Percentiles rank a stretch among this genome's conserved stretches.
Conservation (phyloP, 30 jellyfish, hydroid and myxozoan genomes). For the Nemopilema nomurai region DNA sequence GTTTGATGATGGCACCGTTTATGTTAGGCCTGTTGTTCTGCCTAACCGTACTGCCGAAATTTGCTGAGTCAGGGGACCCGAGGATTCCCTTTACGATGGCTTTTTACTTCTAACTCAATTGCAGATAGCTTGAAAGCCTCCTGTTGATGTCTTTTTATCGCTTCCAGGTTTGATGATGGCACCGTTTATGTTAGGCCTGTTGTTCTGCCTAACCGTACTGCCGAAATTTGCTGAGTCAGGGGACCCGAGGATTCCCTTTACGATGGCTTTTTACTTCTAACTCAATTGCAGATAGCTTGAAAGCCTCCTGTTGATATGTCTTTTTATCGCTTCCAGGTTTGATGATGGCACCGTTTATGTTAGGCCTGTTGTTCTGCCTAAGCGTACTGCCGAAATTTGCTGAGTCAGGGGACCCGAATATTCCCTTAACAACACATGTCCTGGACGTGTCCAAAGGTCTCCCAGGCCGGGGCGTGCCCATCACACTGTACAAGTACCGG, state of each 20-base stretch:
- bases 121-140: too few relatives aligned
- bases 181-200: neutral
- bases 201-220: neutral
- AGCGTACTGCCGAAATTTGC: neutral
- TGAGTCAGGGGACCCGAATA: neutral
- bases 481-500: slow-evolving; percentile 2
- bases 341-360: neutral
- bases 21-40: neutral
- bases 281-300: too few relatives aligned
- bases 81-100: slow-evolving; percentile 34
- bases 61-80: neutral
- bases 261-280: too few relatives aligned
- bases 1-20: neutral
- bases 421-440: slow-evolving; percentile 51
- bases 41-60: neutral
- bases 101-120: too few relatives aligned
- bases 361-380: neutral
- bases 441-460: slow-evolving; percentile 46
- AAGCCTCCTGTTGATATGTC: too few relatives aligned
- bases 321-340: neutral
- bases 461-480: slow-evolving; percentile 24
- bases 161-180: too few relatives aligned
- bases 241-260: slow-evolving; percentile 16
- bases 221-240: neutral
- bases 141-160: neutral